Evolutionary conservation across 2,797 vertebrate species (phyloP).

Genomic region (Chelonia mydas): DNA sequence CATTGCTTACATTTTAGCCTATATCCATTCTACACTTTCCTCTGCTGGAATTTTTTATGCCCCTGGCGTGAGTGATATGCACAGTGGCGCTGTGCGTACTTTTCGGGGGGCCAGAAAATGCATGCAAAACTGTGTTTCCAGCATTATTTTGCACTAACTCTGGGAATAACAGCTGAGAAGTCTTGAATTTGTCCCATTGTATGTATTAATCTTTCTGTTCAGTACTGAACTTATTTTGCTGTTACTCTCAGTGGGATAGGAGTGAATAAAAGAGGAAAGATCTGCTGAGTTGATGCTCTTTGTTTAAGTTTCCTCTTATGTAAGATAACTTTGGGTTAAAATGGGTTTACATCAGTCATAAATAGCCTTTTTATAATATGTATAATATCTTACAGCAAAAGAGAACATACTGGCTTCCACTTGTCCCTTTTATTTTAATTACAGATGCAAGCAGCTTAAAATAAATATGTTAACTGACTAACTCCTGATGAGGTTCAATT

Average conservation of each 20-base stretch:
- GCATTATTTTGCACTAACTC: not conserved
- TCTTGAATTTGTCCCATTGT: conserved; percentile 23
- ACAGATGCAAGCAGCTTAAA: conserved; percentile 35
- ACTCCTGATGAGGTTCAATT: conserved; percentile 20
- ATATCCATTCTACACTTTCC: not conserved
- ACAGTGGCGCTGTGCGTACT: not conserved
- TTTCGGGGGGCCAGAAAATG: not conserved
- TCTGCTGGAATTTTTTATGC: not conserved
- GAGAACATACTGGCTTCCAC: not conserved
- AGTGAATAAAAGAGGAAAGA: not conserved
- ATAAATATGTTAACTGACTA: not conserved
- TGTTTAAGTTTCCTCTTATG: not conserved
- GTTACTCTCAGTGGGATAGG: not conserved
- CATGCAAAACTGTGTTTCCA: not conserved
- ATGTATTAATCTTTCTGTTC: not conserved
- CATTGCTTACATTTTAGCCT: not conserved
- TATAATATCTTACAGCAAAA: conserved; percentile 14
- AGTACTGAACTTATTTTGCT: conserved; percentile 25
- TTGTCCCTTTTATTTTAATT: conserved; percentile 44
- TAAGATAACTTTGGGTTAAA: conserved; percentile 23
- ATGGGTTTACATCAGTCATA: conserved; percentile 25
- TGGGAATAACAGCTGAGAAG: not conserved
- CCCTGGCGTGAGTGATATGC: not conserved
- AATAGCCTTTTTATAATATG: not conserved
- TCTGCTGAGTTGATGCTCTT: not conserved